These are phyloP conservation scores for Drosophila aff. DNA, from an alignment of 1,140 invertebrate genomes.

Conservation along the genomic window DNA sequence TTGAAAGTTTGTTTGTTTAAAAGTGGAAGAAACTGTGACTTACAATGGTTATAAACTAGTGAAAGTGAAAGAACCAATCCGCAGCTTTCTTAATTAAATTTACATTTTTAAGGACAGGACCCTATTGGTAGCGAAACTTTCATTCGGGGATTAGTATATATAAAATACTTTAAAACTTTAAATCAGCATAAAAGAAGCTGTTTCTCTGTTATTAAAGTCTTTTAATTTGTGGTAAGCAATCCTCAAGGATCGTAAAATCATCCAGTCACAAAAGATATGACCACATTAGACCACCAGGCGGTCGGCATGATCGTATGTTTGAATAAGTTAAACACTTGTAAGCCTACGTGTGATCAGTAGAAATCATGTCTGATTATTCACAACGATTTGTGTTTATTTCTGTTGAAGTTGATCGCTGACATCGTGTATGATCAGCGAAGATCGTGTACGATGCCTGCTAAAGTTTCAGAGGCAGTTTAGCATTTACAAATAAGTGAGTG, in stretches of 20 bases:
- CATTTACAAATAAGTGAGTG: background rate
- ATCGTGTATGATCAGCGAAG: constrained; percentile 11
- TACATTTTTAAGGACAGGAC: no score
- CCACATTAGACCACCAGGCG: constrained; percentile 5
- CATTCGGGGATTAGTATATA: background rate
- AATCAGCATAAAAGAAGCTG: background rate
- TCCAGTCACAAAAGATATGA: background rate
- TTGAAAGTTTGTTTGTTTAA: no score
- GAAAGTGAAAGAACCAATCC: background rate
- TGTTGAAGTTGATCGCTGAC: constrained; percentile 5
- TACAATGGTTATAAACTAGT: background rate
- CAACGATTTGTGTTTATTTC: constrained; percentile 17
- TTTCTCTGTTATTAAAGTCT: background rate
- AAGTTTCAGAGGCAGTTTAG: constrained; percentile 1
- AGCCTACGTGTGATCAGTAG: constrained; percentile 5
- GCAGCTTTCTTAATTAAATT: background rate
- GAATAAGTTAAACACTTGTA: constrained; percentile 11
- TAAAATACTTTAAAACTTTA: background rate
- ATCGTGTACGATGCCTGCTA: constrained; percentile 11
- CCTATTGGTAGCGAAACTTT: background rate
- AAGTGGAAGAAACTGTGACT: background rate
- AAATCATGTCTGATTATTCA: constrained; percentile 21
- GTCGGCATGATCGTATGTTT: constrained; percentile 4
- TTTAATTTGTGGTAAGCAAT: background rate
- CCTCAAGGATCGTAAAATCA: background rate